These are phyloP conservation scores for Tenthredo notha DNA, from an alignment of 2,888 invertebrate genomes.

Conservation along the genomic window DNA sequence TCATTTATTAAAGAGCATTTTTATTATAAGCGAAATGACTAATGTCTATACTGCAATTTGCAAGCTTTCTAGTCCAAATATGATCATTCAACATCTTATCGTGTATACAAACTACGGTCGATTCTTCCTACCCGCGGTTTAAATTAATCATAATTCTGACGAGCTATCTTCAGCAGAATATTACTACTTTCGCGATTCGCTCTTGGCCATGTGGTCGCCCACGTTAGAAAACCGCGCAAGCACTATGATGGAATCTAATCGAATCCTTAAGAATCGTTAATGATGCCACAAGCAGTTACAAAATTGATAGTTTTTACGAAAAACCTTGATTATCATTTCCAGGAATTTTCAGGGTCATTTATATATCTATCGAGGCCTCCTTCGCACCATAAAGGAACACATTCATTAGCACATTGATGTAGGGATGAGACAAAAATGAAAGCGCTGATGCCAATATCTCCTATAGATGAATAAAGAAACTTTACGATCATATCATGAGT, in stretches of 20 bases:
- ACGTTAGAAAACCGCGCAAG: neutral
- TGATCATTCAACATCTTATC: slow-evolving; percentile 19
- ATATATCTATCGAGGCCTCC: neutral
- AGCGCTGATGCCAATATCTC: neutral
- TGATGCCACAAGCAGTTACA: neutral
- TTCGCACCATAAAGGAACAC: neutral
- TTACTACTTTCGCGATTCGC: neutral
- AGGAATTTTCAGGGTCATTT: neutral
- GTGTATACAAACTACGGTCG: neutral
- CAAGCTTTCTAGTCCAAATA: slow-evolving; percentile 32
- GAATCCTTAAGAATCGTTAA: neutral
- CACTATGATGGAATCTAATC: neutral
- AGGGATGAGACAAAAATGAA: neutral
- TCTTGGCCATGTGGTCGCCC: slow-evolving; percentile 3
- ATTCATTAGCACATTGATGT: neutral
- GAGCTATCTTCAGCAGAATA: slow-evolving; percentile 10
- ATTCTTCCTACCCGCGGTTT: slow-evolving; percentile 2
- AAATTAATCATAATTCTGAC: slow-evolving; percentile 19
- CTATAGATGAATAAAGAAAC: neutral
- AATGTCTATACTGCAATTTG: neutral
- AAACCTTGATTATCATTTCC: neutral
- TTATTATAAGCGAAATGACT: slow-evolving; percentile 15
- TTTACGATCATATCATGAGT: neutral
- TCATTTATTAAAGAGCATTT: neutral
- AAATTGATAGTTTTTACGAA: neutral